phyloP scores from a whole-genome alignment of 2,113 vertebrate species.

The Gallinago jamesoni region DNA sequence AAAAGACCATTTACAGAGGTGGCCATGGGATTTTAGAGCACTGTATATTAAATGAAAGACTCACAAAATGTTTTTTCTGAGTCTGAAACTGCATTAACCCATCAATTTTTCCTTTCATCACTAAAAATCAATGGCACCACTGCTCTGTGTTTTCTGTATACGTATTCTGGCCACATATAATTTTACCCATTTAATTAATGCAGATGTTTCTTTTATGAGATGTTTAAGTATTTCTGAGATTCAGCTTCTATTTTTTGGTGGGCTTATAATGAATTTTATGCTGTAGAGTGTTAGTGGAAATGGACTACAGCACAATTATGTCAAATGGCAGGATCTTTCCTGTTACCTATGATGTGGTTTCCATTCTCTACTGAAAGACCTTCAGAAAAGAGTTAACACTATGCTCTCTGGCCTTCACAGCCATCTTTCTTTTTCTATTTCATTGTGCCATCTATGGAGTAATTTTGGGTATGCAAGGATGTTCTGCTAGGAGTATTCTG shows the following conservation, averaged over 20 bases:
- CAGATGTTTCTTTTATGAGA: background rate
- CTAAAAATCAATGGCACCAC: slow-evolving; percentile 16
- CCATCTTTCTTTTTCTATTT: background rate
- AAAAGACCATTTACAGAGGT: background rate
- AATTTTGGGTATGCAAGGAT: background rate
- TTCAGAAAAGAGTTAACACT: background rate
- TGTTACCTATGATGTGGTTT: background rate
- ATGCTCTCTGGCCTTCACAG: background rate
- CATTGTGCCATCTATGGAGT: background rate
- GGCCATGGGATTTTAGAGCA: background rate
- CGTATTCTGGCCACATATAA: background rate
- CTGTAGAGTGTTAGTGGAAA: background rate
- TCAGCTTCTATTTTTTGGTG: background rate
- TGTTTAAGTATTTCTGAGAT: background rate
- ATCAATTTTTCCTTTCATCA: slow-evolving; percentile 13
- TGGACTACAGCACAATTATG: background rate
- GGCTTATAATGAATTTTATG: background rate
- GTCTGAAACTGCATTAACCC: background rate
- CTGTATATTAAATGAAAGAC: background rate
- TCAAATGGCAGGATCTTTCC: background rate
- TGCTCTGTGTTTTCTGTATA: background rate
- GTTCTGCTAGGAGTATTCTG: background rate
- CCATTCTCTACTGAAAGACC: background rate
- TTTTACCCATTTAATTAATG: background rate
- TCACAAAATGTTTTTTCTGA: background rate